Evolutionary conservation across 2,113 vertebrate species (phyloP).

Genomic region (Raja brachyura): DNA sequence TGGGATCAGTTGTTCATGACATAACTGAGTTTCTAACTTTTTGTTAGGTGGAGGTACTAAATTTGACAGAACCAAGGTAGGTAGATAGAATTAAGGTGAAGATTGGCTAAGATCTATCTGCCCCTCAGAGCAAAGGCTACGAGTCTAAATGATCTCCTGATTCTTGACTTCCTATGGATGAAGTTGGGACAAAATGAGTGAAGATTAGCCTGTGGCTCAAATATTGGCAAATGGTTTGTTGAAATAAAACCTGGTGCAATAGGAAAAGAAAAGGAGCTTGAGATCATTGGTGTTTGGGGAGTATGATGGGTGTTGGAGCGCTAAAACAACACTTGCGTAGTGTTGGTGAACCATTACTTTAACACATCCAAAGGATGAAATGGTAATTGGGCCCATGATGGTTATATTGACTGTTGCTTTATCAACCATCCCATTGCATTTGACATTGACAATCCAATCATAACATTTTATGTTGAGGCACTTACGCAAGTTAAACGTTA

Average conservation of each 20-base stretch:
- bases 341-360: background rate
- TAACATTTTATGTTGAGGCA: background rate
- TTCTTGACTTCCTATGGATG: background rate
- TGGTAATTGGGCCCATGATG: background rate
- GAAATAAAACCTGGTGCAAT: background rate
- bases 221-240: background rate
- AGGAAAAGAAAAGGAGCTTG: background rate
- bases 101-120: background rate
- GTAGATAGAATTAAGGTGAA: background rate
- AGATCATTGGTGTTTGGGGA: background rate
- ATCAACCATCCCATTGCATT: background rate
- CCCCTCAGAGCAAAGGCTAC: too few species aligned
- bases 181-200: background rate
- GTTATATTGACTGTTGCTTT: background rate
- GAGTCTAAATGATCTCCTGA: background rate
- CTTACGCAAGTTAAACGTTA: background rate
- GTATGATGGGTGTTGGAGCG: background rate
- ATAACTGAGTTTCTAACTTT: background rate
- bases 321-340: background rate
- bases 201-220: background rate
- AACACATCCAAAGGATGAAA: background rate
- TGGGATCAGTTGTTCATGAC: background rate
- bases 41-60: background rate
- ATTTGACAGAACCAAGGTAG: background rate
- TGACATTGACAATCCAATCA: background rate